Conservation (phyloP, 2,113 vertebrate genomes). For the Excalfactoria chinensis region DNA sequence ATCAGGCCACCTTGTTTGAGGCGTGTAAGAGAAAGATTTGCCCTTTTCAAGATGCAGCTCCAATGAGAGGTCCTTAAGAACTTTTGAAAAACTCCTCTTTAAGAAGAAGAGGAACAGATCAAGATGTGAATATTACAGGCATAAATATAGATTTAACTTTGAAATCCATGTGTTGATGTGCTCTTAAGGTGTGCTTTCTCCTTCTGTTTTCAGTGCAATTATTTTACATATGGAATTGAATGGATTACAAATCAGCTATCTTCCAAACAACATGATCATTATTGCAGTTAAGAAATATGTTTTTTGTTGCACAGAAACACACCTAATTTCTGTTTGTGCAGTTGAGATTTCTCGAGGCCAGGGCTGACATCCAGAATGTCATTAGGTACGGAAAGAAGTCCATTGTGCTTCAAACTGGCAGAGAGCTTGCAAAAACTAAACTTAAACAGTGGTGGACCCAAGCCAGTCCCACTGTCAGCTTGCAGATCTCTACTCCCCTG, state of each 20-base stretch:
- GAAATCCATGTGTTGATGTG: neutral
- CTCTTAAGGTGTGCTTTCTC: neutral
- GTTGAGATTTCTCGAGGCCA: conserved; percentile 59
- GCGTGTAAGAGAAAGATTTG: conserved; percentile 30
- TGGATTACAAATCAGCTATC: conserved; percentile 22
- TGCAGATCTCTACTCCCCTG: conserved; percentile 49
- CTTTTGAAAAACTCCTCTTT: conserved; percentile 58
- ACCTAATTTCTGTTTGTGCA: conserved; percentile 38
- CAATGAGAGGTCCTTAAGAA: conserved; percentile 17
- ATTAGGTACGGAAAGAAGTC: conserved; percentile 64
- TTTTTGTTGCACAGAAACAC: conserved; percentile 57
- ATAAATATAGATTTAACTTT: conserved; percentile 32
- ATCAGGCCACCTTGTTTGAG: conserved; percentile 71
- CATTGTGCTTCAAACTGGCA: conserved; percentile 64
- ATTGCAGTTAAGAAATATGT: conserved; percentile 34
- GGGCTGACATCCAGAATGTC: conserved; percentile 70
- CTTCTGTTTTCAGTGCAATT: neutral
- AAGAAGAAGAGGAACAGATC: conserved; percentile 56
- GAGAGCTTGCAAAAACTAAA: conserved; percentile 61
- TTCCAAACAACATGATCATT: neutral
- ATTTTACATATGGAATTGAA: neutral
- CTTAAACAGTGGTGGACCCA: conserved; percentile 55
- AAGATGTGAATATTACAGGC: conserved; percentile 57
- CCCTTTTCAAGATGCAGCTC: conserved; percentile 61
- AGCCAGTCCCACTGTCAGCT: conserved; percentile 61